phyloP scores from a whole-genome alignment of 2,797 vertebrate genomes.

The Scyliorhinus canicula region DNA sequence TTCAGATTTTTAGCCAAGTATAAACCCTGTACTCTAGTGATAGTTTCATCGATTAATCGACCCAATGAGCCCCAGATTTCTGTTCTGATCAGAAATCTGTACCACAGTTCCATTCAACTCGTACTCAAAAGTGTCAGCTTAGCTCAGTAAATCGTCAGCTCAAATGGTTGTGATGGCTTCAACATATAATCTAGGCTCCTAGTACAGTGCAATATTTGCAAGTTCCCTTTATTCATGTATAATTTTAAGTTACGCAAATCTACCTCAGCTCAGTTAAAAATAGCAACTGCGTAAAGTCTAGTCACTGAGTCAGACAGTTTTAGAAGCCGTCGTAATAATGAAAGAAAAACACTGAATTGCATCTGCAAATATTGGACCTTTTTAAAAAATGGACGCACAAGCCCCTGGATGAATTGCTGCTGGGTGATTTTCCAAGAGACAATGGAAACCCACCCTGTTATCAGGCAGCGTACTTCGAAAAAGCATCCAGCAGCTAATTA shows the following conservation, averaged over 20 bases:
- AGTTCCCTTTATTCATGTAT: neutral
- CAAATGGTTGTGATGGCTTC: neutral
- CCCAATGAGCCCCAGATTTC: neutral
- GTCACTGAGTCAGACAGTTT: neutral
- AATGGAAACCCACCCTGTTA: too few relatives aligned
- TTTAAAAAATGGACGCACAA: too few relatives aligned
- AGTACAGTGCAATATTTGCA: neutral
- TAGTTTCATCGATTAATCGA: neutral
- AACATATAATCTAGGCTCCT: neutral
- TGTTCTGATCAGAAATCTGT: neutral
- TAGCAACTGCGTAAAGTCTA: neutral
- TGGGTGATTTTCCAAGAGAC: too few relatives aligned
- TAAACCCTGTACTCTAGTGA: neutral
- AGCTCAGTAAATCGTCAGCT: neutral
- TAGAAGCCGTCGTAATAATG: too few relatives aligned
- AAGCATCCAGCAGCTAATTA: too few relatives aligned
- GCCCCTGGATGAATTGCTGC: too few relatives aligned
- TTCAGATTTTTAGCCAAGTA: neutral
- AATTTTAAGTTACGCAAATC: neutral
- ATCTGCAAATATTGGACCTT: too few relatives aligned
- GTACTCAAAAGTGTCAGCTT: neutral
- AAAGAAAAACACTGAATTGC: too few relatives aligned
- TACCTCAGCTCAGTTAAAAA: neutral
- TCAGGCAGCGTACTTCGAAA: too few relatives aligned
- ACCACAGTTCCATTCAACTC: neutral